Conservation (phyloP, 2,888 invertebrate species). For the Torymus texanus region DNA sequence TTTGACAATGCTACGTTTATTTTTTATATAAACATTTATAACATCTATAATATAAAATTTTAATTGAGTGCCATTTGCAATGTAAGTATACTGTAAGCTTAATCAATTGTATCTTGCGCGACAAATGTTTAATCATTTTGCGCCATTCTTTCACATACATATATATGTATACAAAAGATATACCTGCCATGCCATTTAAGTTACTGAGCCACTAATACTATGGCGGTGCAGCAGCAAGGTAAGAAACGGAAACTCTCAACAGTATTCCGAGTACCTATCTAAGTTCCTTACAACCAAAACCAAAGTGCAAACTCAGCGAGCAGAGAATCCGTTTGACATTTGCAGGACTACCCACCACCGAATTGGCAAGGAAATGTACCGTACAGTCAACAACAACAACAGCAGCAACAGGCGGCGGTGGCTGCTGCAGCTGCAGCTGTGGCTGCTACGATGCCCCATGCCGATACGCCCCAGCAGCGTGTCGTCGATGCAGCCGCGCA, state of each 20-base stretch:
- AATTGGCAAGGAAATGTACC: constrained; percentile 71
- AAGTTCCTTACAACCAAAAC: too few species aligned
- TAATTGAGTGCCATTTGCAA: constrained; percentile 24
- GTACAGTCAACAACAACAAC: constrained; percentile 69
- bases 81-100: constrained; percentile 38
- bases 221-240: constrained; percentile 31
- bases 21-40: not conserved
- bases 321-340: constrained; percentile 57
- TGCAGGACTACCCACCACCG: constrained; percentile 72
- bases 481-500: too few species aligned
- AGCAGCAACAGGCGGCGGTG: constrained; percentile 56
- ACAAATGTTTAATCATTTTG: not conserved
- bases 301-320: constrained; percentile 20
- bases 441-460: constrained; percentile 22
- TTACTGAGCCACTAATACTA: too few species aligned
- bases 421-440: constrained; percentile 59
- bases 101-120: not conserved
- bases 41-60: constrained; percentile 3
- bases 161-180: too few species aligned
- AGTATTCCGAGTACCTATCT: not conserved
- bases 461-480: too few species aligned
- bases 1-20: constrained; percentile 1
- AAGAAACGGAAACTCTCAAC: constrained; percentile 16
- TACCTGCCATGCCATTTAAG: too few species aligned
- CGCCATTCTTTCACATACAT: too few species aligned